Evolutionary conservation across 1,140 invertebrate genomes (phyloP).

Genomic region (Chironomus striatipennis): DNA sequence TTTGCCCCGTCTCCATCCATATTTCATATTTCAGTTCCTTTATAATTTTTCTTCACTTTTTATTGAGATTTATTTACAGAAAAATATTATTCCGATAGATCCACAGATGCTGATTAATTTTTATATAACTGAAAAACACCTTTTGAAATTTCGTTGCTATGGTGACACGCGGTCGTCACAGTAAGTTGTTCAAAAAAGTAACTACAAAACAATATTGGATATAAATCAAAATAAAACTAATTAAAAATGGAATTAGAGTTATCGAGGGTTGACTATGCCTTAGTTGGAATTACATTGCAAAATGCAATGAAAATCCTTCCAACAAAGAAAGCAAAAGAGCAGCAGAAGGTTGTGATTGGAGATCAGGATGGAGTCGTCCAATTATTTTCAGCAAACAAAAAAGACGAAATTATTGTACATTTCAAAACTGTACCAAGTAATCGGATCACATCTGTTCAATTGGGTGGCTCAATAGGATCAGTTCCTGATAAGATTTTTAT

Average conservation of each 20-base stretch:
- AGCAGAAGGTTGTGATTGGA: constrained; percentile 61
- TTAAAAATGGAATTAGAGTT: constrained; percentile 48
- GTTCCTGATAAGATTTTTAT: constrained; percentile 78
- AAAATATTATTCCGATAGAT: not conserved
- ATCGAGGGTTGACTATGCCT: constrained; percentile 53
- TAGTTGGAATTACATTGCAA: constrained; percentile 52
- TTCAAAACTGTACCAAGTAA: constrained; percentile 70
- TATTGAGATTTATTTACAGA: not conserved
- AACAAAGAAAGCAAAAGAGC: constrained; percentile 41
- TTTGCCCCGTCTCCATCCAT: not conserved
- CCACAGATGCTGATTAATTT: too few relatives aligned
- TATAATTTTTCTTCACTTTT: not conserved
- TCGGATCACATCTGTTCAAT: constrained; percentile 59
- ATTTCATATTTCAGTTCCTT: not conserved
- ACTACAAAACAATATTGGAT: constrained; percentile 25
- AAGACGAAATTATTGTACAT: constrained; percentile 63
- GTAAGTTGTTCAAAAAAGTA: not conserved
- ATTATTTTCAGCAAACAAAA: constrained; percentile 63
- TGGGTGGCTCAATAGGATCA: constrained; percentile 59
- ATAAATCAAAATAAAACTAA: constrained; percentile 25
- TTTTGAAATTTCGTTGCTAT: not conserved
- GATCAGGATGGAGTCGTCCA: constrained; percentile 77
- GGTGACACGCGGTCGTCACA: not conserved
- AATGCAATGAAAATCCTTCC: constrained; percentile 54
- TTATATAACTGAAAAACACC: too few relatives aligned